Conservation (phyloP, 2,888 invertebrate genomes). For the Macrophya alboannulata region DNA sequence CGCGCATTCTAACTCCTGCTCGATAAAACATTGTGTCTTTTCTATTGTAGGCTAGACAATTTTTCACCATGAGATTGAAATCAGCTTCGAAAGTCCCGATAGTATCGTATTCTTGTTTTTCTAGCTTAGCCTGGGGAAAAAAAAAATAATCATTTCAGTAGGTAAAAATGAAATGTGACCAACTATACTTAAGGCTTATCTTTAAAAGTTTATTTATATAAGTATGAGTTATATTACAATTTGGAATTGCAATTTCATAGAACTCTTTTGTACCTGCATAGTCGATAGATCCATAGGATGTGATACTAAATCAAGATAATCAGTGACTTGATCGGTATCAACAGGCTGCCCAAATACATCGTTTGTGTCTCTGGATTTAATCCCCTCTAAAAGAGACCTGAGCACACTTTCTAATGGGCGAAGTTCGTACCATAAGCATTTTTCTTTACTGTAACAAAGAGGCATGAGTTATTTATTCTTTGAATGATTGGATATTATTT, state of each 20-base stretch:
- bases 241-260: not conserved
- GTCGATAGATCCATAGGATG: conserved; percentile 95
- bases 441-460: conserved; percentile 83
- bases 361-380: conserved; percentile 90
- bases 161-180: not conserved
- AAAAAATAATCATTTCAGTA: not conserved
- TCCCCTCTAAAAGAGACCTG: conserved; percentile 88
- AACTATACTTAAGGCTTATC: not conserved
- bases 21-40: conserved; percentile 97
- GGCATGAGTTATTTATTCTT: not conserved
- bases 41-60: conserved; percentile 97
- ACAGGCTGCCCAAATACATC: conserved; percentile 97
- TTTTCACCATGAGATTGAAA: conserved; percentile 97
- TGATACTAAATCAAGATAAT: conserved; percentile 92
- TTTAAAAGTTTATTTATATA: not conserved
- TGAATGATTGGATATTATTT: not conserved
- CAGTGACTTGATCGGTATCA: conserved; percentile 93
- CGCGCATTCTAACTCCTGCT: conserved; percentile 94
- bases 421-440: conserved; percentile 90
- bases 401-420: conserved; percentile 92
- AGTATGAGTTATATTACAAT: not conserved
- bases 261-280: conserved; percentile 84
- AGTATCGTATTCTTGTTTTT: conserved; percentile 85
- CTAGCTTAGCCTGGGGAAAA: conserved; percentile 84
- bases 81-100: conserved; percentile 93